Base-by-base conservation (phyloP, 2,113 vertebrate genomes). In the Paracanthobrama guichenoti region DNA sequence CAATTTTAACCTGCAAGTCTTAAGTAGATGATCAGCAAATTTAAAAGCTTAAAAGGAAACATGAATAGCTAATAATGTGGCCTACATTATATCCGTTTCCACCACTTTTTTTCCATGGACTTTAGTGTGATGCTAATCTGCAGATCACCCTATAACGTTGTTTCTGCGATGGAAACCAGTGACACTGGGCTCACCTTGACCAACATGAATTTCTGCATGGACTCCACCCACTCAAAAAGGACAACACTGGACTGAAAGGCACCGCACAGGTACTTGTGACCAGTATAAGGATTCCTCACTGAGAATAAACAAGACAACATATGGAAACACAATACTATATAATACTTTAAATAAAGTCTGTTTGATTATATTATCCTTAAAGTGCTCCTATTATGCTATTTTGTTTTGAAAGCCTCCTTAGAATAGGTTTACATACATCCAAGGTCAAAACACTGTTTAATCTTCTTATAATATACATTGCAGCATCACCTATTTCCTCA, bases 191-290 rank as follows among this genome's bases (percentile, higher is more conserved):
- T 90, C 91, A 99, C 97, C 96, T 99, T 99, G 90, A 99, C 98
- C 91, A 98, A 94, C 98, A 99, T 98, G 89, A 99, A 99, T 91
- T 96, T 98, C 93, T 99, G 97, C 98, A 99, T 98, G 86, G 95
- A 95, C 90, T 99, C 98, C 89, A 98, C 97, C 98, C 98, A 99
- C 92, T 99, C 97, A 92, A 98, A 90, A 35, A 99, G 93, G 89
- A 98, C 94, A 89, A 98, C 96, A 87, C 97, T 98, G 60, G 97
- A 96, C 92, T 99, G 97, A 88, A 99, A 96, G 75, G 98, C 97
- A 90, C 97, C 98, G 85, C 97, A 98, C 83, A 99, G 95, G 87
- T 98, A 99, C 90, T 98, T 98, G 86, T 97, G 97, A 82, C 97
- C 97, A 0, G 96, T 97, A 90, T 97, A 98, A 57, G 97, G 98